These are phyloP conservation scores for Euzophera pinguis DNA, from an alignment of 2,888 invertebrate species.

Conservation along the genomic window DNA sequence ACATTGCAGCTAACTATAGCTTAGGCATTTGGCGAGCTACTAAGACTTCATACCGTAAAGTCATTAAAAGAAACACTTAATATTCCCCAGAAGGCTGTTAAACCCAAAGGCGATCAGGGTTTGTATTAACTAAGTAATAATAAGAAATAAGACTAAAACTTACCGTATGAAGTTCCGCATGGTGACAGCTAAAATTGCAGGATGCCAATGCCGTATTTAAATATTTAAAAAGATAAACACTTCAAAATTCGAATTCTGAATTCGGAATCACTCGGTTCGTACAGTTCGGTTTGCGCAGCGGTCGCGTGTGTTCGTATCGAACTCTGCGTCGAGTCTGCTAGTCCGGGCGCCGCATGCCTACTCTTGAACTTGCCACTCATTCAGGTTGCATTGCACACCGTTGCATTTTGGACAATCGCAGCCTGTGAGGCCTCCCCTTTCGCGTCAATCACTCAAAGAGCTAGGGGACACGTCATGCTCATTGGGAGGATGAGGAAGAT, in stretches of 20 bases:
- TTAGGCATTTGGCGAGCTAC: background rate
- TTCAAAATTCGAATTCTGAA: slow-evolving; percentile 33
- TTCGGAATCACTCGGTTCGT: slow-evolving; percentile 40
- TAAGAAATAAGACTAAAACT: slow-evolving; percentile 31
- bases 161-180: slow-evolving; percentile 69
- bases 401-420: slow-evolving; percentile 52
- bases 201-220: slow-evolving; percentile 30
- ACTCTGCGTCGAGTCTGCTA: slow-evolving; percentile 59
- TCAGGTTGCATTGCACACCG: slow-evolving; percentile 64
- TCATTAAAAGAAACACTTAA: background rate
- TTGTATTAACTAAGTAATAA: background rate
- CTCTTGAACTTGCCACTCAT: slow-evolving; percentile 64
- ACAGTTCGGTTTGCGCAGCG: slow-evolving; percentile 27
- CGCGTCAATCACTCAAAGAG: slow-evolving; percentile 11
- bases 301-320: slow-evolving; percentile 51
- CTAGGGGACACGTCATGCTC: background rate
- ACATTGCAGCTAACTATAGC: slow-evolving; percentile 1
- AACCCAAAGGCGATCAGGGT: background rate
- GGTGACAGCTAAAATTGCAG: slow-evolving; percentile 33
- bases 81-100: background rate
- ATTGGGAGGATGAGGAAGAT: background rate
- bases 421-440: slow-evolving; percentile 14
- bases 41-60: slow-evolving; percentile 5
- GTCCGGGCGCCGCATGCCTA: slow-evolving; percentile 40
- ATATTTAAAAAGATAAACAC: slow-evolving; percentile 35